Percentiles rank a stretch among this genome's conserved stretches.
Evolutionary conservation across 2,888 invertebrate genomes (phyloP).

Genomic region (Elysia crispata): DNA sequence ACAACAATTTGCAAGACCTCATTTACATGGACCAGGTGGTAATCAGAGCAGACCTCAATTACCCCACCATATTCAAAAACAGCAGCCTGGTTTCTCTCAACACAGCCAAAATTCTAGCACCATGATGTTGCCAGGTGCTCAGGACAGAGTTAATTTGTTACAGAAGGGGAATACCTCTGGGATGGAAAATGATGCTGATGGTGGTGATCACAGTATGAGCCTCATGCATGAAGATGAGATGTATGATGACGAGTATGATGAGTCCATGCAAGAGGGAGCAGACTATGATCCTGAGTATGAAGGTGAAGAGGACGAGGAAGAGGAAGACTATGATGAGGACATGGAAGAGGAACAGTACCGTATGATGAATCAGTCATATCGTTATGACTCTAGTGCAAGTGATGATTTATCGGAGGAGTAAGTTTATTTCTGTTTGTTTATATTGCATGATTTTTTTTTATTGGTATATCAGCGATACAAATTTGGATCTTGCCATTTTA

Average conservation of each 20-base stretch:
- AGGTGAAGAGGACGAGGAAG: slow-evolving; percentile 33
- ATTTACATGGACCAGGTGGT: neutral
- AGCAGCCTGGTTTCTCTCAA: neutral
- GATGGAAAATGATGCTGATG: neutral
- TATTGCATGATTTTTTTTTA: too few species aligned
- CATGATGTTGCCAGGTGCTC: too few species aligned
- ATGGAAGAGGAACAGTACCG: slow-evolving; percentile 39
- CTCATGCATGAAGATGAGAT: slow-evolving; percentile 18
- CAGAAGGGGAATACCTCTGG: too few species aligned
- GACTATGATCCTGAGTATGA: slow-evolving; percentile 1
- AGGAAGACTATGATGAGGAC: slow-evolving; percentile 41
- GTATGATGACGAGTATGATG: slow-evolving; percentile 13
- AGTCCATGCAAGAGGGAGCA: neutral
- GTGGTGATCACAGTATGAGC: too few species aligned
- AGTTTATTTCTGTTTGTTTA: slow-evolving; percentile 10
- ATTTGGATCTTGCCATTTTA: too few species aligned
- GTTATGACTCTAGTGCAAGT: slow-evolving; percentile 33
- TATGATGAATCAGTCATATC: neutral
- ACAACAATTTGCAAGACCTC: slow-evolving; percentile 15
- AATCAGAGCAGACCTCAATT: neutral
- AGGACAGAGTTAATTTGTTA: too few species aligned
- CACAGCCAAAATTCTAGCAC: too few species aligned
- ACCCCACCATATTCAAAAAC: slow-evolving; percentile 22
- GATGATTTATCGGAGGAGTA: slow-evolving; percentile 48
- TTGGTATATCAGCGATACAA: too few species aligned